Evolutionary conservation across 2,113 vertebrate genomes (phyloP).

Genomic region (Sapajus apella): DNA sequence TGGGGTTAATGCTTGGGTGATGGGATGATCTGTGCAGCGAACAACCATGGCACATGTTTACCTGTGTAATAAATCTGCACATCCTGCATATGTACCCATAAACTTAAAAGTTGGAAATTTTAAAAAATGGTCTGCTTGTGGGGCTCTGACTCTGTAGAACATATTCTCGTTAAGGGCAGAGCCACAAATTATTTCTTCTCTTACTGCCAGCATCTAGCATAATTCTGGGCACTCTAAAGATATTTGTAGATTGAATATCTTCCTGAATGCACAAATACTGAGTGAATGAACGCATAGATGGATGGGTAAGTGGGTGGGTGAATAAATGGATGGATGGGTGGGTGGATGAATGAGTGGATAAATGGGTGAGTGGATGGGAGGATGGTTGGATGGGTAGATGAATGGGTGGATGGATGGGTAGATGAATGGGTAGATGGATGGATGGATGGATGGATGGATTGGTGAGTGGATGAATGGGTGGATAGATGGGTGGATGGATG

Average conservation of each 20-base stretch:
- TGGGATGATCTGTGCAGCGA: no score
- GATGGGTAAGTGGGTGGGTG: no score
- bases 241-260: not conserved
- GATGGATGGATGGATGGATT: not conserved
- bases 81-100: no score
- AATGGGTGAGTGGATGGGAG: no score
- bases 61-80: no score
- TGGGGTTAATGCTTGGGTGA: no score
- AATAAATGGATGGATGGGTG: no score
- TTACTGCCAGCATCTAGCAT: not conserved
- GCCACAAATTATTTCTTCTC: not conserved
- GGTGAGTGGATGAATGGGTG: not conserved
- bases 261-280: not conserved
- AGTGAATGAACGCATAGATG: no score
- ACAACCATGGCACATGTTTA: no score
- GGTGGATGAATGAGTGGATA: no score
- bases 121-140: not conserved
- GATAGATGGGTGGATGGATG: rapidly evolving
- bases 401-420: rapidly evolving
- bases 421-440: rapidly evolving
- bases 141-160: not conserved
- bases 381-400: no score
- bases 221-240: not conserved
- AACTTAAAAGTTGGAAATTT: no score
- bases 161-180: not conserved